Evolutionary conservation across 2,113 vertebrate species (phyloP).

Genomic region (Anser brachyrhynchus): DNA sequence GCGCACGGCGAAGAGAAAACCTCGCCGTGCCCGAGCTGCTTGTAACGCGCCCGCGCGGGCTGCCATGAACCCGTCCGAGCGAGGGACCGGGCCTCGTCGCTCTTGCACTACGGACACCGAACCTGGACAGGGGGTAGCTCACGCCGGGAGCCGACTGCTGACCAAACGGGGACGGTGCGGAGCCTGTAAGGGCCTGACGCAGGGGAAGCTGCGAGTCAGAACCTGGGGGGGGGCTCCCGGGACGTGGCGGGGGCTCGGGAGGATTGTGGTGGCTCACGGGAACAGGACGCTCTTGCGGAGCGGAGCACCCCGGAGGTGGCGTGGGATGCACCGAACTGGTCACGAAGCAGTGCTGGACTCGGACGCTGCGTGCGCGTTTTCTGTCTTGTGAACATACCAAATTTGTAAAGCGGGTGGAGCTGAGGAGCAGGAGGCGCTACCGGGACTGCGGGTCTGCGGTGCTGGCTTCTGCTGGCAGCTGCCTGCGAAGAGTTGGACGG

Average conservation of each 20-base stretch:
- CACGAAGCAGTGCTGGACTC: not conserved
- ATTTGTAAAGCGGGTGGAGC: not conserved
- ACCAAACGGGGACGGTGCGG: not conserved
- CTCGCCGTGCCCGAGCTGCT: not conserved
- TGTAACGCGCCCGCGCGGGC: not conserved
- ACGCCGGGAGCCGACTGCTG: slow-evolving; percentile 2
- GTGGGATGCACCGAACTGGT: no score
- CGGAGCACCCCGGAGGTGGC: not conserved
- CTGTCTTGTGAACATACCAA: not conserved
- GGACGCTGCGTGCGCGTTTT: not conserved
- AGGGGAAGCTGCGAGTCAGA: not conserved
- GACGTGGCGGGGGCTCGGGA: not conserved
- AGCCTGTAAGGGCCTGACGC: not conserved
- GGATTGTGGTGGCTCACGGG: not conserved
- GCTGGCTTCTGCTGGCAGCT: not conserved
- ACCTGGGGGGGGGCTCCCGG: not conserved
- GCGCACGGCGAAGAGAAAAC: slow-evolving; percentile 5
- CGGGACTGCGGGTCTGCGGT: accelerated
- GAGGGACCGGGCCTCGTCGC: not conserved
- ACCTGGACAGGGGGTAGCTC: not conserved
- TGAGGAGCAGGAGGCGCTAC: not conserved
- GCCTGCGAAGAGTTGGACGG: not conserved
- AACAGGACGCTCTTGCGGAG: not conserved
- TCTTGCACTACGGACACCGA: not conserved
- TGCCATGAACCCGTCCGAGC: not conserved